Conservation (phyloP, 2,888 invertebrate genomes). For the Patella caerulea region DNA sequence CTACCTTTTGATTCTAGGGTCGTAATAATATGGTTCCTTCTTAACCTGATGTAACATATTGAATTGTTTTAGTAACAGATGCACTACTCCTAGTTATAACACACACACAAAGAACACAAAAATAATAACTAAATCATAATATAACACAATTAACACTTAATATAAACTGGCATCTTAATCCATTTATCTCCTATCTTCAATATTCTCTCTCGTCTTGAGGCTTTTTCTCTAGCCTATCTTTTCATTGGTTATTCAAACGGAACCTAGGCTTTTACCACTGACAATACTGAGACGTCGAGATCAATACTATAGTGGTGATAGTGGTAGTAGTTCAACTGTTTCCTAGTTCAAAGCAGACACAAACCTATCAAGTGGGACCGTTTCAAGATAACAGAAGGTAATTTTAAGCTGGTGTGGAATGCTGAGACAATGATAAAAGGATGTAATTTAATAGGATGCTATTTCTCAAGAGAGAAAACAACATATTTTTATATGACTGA, state of each 20-base stretch:
- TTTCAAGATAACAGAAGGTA: neutral
- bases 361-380: neutral
- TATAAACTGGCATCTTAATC: slow-evolving; percentile 1
- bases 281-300: too few relatives aligned
- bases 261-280: too few relatives aligned
- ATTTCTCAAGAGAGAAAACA: neutral
- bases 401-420: neutral
- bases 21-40: slow-evolving; percentile 61
- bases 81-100: slow-evolving; percentile 9
- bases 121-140: slow-evolving; percentile 8
- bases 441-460: neutral
- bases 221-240: too few relatives aligned
- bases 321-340: neutral
- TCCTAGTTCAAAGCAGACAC: slow-evolving; percentile 4
- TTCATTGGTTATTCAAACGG: too few relatives aligned
- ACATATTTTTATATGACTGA: neutral
- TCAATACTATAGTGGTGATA: too few relatives aligned
- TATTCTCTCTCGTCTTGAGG: too few relatives aligned
- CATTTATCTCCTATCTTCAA: neutral
- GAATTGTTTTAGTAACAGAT: slow-evolving; percentile 13
- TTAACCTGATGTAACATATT: slow-evolving; percentile 17
- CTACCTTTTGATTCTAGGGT: slow-evolving; percentile 61
- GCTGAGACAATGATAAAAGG: neutral
- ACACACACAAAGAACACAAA: slow-evolving; percentile 2
- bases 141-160: slow-evolving; percentile 6